Percentiles rank a stretch among this genome's conserved stretches.
These are phyloP conservation scores for Plebejus anna DNA, from an alignment of 2,888 invertebrate species.

Conservation along the genomic window DNA sequence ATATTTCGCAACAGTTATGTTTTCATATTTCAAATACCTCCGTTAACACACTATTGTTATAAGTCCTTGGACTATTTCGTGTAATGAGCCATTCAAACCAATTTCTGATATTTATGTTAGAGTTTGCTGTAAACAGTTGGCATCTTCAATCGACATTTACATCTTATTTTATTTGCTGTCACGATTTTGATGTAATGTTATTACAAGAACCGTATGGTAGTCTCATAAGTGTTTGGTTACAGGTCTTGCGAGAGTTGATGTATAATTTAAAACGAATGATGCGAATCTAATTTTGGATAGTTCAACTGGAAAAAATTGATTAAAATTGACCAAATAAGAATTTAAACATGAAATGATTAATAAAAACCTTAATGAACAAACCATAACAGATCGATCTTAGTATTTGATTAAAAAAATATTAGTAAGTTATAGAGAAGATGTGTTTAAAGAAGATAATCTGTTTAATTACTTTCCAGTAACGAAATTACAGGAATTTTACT, in stretches of 20 bases:
- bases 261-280: not conserved
- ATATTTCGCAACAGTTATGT: slow-evolving; percentile 34
- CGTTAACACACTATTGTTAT: slow-evolving; percentile 53
- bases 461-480: no score
- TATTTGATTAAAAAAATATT: no score
- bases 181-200: slow-evolving; percentile 43
- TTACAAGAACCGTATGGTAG: slow-evolving; percentile 9
- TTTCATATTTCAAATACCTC: slow-evolving; percentile 57
- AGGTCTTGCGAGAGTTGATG: not conserved
- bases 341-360: no score
- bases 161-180: slow-evolving; percentile 49
- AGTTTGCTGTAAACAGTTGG: slow-evolving; percentile 52
- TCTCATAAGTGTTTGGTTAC: not conserved
- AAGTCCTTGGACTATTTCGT: slow-evolving; percentile 60
- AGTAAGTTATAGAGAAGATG: no score
- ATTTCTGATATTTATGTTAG: slow-evolving; percentile 52
- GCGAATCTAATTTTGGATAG: not conserved
- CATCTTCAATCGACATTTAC: slow-evolving; percentile 48
- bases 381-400: no score
- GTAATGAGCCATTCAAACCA: slow-evolving; percentile 7
- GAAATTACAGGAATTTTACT: no score
- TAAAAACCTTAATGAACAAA: no score
- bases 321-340: not conserved
- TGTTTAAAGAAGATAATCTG: no score
- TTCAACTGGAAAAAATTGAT: not conserved